These are phyloP conservation scores for Thereva unica DNA, from an alignment of 2,888 invertebrate genomes.

Conservation along the genomic window DNA sequence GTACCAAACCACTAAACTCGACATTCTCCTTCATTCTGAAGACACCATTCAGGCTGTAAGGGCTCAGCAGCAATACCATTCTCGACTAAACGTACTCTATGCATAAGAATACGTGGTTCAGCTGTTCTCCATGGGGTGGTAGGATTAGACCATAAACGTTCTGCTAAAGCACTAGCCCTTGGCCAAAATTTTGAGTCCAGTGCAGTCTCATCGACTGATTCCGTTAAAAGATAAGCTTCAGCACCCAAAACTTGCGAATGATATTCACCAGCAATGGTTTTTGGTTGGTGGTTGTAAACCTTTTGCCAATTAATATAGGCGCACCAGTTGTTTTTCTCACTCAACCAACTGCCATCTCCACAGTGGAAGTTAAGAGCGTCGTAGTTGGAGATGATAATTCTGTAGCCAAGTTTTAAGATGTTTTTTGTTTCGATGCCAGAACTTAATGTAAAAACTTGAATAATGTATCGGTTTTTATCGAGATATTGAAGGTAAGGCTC, in stretches of 20 bases:
- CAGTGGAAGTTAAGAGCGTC: conserved; percentile 87
- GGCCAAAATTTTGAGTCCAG: conserved; percentile 81
- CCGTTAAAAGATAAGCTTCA: conserved; percentile 85
- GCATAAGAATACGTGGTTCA: too few relatives aligned
- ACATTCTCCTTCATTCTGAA: conserved; percentile 78
- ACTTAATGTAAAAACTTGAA: conserved; percentile 81
- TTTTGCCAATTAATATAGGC: conserved; percentile 90
- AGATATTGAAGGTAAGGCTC: conserved; percentile 68
- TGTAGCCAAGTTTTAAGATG: conserved; percentile 72
- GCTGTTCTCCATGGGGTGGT: too few relatives aligned
- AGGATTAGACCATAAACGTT: too few relatives aligned
- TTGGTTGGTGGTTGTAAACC: conserved; percentile 77
- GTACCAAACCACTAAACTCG: conserved; percentile 52
- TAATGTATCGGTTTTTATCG: conserved; percentile 75
- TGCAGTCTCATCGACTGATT: conserved; percentile 73
- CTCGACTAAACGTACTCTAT: too few relatives aligned
- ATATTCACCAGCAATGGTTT: conserved; percentile 62
- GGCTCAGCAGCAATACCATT: too few relatives aligned
- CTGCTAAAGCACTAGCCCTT: too few relatives aligned
- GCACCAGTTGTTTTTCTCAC: conserved; percentile 83
- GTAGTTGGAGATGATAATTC: conserved; percentile 82
- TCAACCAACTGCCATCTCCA: conserved; percentile 83
- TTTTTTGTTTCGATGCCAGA: conserved; percentile 67
- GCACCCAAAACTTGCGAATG: conserved; percentile 66
- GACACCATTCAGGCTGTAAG: too few relatives aligned